Percentiles rank a stretch among this genome's conserved stretches.
Conservation (phyloP, 2,797 vertebrate genomes). For the Sarcophilus harrisii region DNA sequence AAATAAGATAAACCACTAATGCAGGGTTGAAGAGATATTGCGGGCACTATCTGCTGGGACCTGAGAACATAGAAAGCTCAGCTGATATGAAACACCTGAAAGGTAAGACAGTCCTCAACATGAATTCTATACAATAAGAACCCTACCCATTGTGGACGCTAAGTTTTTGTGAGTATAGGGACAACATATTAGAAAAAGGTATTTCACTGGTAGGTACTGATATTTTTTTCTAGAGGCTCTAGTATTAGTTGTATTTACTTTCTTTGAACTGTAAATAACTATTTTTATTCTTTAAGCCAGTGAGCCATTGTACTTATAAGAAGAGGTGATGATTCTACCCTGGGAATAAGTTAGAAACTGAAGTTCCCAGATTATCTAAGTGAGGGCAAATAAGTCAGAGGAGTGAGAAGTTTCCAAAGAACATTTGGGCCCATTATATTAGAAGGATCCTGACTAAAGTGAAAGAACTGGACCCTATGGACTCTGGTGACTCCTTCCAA, state of each 20-base stretch:
- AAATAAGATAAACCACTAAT: not conserved
- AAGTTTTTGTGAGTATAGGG: not conserved
- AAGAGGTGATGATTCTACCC: not conserved
- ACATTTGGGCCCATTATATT: not conserved
- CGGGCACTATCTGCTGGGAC: not conserved
- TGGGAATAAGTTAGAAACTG: not conserved
- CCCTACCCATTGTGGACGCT: not conserved
- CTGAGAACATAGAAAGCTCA: not conserved
- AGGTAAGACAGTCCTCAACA: not conserved
- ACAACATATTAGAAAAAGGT: not conserved
- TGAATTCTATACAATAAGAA: not conserved
- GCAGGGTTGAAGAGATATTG: not conserved
- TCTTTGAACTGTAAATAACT: not conserved
- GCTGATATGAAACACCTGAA: not conserved
- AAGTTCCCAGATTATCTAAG: not conserved
- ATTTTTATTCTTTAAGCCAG: not conserved
- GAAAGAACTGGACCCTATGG: conserved; percentile 9
- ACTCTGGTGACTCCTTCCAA: not conserved
- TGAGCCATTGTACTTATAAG: not conserved
- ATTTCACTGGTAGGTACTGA: not conserved
- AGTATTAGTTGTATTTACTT: not conserved
- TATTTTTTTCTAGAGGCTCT: not conserved
- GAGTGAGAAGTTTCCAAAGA: not conserved
- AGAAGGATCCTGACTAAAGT: conserved; percentile 4
- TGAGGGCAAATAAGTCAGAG: not conserved